A percentile compares a stretch with the other conserved stretches of the same genome.
Conservation (phyloP, 2,797 vertebrate genomes). For the Thalassophryne amazonica region DNA sequence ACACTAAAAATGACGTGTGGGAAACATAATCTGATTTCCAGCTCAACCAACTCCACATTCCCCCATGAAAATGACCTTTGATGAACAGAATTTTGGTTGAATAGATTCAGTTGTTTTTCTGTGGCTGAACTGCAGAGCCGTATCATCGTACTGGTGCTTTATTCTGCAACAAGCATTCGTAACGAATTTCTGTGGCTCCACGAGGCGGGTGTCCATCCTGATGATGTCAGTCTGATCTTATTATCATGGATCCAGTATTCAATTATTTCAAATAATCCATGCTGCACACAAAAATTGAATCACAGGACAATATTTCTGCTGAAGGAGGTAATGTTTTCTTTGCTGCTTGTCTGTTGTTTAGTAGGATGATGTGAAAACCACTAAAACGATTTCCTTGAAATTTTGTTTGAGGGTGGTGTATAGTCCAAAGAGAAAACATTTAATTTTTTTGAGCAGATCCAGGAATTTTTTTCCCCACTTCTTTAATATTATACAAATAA, state of each 20-base stretch:
- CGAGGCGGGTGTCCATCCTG: constrained; percentile 11
- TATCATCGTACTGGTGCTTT: constrained; percentile 2
- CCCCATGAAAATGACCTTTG: constrained; percentile 4
- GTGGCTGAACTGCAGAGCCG: constrained; percentile 10
- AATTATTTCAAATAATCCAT: constrained; percentile 18
- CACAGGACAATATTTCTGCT: neutral
- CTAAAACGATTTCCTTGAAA: no score
- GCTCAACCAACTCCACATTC: neutral
- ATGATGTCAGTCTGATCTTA: constrained; percentile 24
- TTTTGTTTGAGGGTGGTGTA: no score
- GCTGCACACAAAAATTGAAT: neutral
- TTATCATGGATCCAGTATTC: constrained; percentile 43
- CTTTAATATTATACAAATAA: no score
- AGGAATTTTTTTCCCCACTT: no score
- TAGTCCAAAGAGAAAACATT: no score
- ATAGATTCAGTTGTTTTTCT: neutral
- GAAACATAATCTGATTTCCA: constrained; percentile 4
- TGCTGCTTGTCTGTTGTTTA: neutral
- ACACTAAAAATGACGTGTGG: neutral
- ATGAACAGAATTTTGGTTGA: constrained; percentile 12
- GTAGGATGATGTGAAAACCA: neutral
- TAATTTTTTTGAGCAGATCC: no score
- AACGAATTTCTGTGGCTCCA: constrained; percentile 15
- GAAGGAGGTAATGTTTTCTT: neutral
- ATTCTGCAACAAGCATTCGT: neutral